Percentiles rank a stretch among this genome's conserved stretches.
phyloP scores from a whole-genome alignment of 2,797 vertebrate genomes.

The Psittacula derbiana region DNA sequence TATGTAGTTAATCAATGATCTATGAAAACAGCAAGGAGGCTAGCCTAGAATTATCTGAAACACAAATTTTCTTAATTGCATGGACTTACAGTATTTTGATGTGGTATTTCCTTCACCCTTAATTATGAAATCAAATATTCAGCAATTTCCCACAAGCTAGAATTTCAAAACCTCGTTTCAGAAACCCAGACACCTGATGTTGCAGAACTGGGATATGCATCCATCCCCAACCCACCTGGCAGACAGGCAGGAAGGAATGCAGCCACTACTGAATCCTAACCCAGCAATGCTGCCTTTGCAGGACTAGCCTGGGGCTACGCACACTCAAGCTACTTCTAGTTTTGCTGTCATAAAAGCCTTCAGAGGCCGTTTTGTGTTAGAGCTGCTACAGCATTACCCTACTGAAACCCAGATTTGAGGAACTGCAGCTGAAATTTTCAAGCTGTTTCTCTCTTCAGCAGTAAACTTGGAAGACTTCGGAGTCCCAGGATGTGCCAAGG shows the following conservation, averaged over 20 bases:
- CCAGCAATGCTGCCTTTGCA: neutral
- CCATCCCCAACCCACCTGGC: neutral
- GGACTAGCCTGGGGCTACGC: neutral
- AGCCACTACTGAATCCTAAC: neutral
- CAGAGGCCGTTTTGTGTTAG: neutral
- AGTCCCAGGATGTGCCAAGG: neutral
- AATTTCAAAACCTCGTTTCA: neutral
- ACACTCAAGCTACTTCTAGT: neutral
- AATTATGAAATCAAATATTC: slow-evolving; percentile 29
- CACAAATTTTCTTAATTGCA: neutral
- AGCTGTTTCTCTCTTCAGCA: neutral
- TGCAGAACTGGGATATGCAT: neutral
- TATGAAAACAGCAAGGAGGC: neutral
- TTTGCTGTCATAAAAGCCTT: neutral
- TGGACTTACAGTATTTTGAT: neutral
- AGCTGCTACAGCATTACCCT: neutral
- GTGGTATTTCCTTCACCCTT: neutral
- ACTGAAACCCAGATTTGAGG: neutral
- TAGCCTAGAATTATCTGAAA: neutral
- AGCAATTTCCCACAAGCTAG: neutral
- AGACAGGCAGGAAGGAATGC: neutral
- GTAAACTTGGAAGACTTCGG: neutral
- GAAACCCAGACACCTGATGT: neutral
- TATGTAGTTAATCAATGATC: neutral
- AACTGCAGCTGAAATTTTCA: neutral